Base-by-base conservation (phyloP, 2,797 vertebrate species). In the Sebastes jordani region DNA sequence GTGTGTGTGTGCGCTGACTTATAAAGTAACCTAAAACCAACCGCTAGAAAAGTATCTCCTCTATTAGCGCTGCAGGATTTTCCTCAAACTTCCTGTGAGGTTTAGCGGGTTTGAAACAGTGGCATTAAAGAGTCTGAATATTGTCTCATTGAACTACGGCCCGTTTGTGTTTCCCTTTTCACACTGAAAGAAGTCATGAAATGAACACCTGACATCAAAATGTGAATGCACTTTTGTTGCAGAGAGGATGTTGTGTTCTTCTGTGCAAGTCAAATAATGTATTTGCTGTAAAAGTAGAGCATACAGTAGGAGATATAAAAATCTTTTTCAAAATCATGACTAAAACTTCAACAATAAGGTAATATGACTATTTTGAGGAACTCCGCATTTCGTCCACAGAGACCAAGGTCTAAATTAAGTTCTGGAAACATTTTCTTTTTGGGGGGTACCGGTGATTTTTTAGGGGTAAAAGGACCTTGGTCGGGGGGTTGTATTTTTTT, bases 1-100 rank as follows among this genome's bases (percentile, higher is more conserved):
- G 74, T 69, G 64, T 59, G 77, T 74, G 32, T 59, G 66, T 56
- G 49, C 36, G 55, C 32, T 54, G 76, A 79, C 66, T 76, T 77
- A 74, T 46, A 81, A 78, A 77, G 68, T 64, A 82, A 87, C 78
- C 79, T 63, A 76, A 80, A 83, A 87, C 67, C 64, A 91, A 38
- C 58, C 34, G 62, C 23, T 14, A 66, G 27, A 52, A 65, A 76
- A 62, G 66, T 85, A 83, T 88, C 65, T 68, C 54, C 63, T 66
- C 10, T 55, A 38, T 88, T 64, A 38, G 56, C 11, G 36, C 84
- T 74, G 59, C 71, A 78, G 66, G 68, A 71, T 59, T 42, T 73
- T 74, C 9, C n/a, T 63, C 34, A 29, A 30, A 46, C 22, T 18
- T 56, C 27, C 23, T 65, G 8, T 25, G 61, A 68, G 27, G 20